Conservation (phyloP, 2,888 invertebrate species). For the Amphipoea oculea region DNA sequence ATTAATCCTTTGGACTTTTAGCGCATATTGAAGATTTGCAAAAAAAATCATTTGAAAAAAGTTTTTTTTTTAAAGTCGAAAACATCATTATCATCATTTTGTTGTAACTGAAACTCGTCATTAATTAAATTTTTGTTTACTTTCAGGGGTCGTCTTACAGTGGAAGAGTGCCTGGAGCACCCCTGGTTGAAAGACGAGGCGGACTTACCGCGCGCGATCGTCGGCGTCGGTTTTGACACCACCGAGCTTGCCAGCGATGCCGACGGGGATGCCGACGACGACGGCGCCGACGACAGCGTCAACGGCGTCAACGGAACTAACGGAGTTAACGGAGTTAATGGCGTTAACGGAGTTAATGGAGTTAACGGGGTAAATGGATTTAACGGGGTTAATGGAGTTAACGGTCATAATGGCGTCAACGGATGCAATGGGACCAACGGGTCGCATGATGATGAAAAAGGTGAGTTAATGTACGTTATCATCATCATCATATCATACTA, state of each 20-base stretch:
- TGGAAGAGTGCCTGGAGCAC: constrained; percentile 97
- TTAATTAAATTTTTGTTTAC: background rate
- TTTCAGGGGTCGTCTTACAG: constrained; percentile 96
- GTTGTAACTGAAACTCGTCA: background rate
- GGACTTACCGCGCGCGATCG: constrained; percentile 88
- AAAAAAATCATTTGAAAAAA: background rate
- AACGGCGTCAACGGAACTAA: constrained; percentile 64
- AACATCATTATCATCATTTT: too few relatives aligned
- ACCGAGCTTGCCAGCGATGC: constrained; percentile 77
- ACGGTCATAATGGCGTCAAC: constrained; percentile 73
- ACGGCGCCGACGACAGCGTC: constrained; percentile 69
- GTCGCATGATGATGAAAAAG: constrained; percentile 81
- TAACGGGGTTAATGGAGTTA: constrained; percentile 72
- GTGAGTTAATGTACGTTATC: constrained; percentile 70
- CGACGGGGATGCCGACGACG: constrained; percentile 76
- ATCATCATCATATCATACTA: constrained; percentile 45
- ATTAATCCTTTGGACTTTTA: too few relatives aligned
- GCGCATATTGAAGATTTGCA: too few relatives aligned
- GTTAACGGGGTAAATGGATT: constrained; percentile 66
- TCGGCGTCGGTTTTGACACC: constrained; percentile 82
- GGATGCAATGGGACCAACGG: constrained; percentile 77
- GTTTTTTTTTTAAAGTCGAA: background rate
- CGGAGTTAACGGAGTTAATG: constrained; percentile 27
- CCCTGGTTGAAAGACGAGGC: constrained; percentile 95
- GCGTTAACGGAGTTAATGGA: constrained; percentile 42